phyloP scores from a whole-genome alignment of 2,113 vertebrate genomes.

The Pygoscelis adeliae region DNA sequence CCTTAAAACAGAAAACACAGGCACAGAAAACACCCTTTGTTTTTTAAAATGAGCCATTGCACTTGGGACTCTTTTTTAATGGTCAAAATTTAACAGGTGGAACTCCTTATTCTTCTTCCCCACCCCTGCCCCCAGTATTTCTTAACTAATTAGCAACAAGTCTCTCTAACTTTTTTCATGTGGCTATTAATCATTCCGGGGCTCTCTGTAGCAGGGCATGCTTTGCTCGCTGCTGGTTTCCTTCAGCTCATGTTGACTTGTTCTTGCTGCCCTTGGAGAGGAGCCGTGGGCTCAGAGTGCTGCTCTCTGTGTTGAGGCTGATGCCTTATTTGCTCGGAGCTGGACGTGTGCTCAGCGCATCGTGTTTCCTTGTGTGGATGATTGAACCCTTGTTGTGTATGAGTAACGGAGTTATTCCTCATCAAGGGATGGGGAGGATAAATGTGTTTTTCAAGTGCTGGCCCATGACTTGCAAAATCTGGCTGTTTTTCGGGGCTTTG shows the following conservation, averaged over 20 bases:
- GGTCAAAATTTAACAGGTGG: conserved; percentile 5
- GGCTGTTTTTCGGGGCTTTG: neutral
- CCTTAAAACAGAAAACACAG: neutral
- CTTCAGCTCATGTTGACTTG: neutral
- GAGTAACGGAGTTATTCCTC: neutral
- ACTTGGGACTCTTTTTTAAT: neutral
- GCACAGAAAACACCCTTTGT: conserved; percentile 22
- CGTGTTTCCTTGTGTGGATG: neutral
- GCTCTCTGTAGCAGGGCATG: neutral
- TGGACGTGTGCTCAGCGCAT: rapidly evolving
- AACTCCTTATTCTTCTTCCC: neutral
- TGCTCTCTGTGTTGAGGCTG: neutral
- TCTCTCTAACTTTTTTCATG: neutral
- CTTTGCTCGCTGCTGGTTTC: neutral
- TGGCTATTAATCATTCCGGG: neutral
- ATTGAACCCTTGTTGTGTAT: neutral
- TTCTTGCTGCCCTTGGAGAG: neutral
- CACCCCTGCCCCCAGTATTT: neutral
- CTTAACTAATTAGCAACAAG: neutral
- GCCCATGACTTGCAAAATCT: neutral
- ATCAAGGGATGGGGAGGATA: neutral
- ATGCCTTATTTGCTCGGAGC: neutral
- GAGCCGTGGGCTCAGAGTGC: neutral
- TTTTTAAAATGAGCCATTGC: neutral
- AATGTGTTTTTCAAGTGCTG: neutral